Evolutionary conservation across 1,140 invertebrate species (phyloP).

Genomic region (Contarinia nasturtii): DNA sequence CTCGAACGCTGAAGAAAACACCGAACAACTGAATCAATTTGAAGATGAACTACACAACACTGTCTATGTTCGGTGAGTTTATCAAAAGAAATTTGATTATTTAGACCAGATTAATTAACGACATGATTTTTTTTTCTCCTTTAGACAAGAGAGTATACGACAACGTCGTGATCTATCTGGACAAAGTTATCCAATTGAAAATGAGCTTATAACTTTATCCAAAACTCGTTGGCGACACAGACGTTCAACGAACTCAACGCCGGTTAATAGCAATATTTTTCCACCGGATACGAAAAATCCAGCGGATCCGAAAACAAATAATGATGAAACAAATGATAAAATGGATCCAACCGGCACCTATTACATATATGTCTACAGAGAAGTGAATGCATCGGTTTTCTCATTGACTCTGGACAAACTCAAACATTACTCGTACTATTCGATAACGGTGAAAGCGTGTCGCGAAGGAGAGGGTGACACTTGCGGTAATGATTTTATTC

Average conservation of each 20-base stretch:
- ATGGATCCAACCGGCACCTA: not conserved
- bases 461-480: constrained; percentile 25
- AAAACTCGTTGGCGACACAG: too few relatives aligned
- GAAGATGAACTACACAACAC: constrained; percentile 21
- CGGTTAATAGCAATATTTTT: too few relatives aligned
- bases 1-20: constrained; percentile 2
- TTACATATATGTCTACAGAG: not conserved
- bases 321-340: not conserved
- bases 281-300: not conserved
- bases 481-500: constrained; percentile 9
- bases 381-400: constrained; percentile 11
- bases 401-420: constrained; percentile 37
- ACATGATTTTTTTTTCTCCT: not conserved
- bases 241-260: too few relatives aligned
- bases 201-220: too few relatives aligned
- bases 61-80: constrained; percentile 13
- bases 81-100: not conserved
- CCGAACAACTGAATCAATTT: constrained; percentile 13
- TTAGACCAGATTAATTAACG: not conserved
- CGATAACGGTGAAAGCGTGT: constrained; percentile 50
- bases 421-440: constrained; percentile 52
- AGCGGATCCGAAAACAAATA: not conserved
- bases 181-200: not conserved
- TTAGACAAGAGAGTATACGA: not conserved
- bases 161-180: not conserved